phyloP scores from a whole-genome alignment of 2,113 vertebrate genomes.

The Tangachromis dhanisi region DNA sequence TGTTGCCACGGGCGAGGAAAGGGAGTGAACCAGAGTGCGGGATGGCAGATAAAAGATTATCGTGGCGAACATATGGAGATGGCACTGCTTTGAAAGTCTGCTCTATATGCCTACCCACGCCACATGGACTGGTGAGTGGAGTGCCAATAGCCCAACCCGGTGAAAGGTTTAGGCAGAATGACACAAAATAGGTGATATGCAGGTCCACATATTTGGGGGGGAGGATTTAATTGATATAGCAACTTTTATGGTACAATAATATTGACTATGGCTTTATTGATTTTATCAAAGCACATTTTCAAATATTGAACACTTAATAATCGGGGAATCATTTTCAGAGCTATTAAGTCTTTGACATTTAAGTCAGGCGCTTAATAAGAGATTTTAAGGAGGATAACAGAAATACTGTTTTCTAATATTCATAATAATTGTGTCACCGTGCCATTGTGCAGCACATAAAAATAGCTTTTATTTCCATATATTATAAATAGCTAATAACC shows the following conservation, averaged over 20 bases:
- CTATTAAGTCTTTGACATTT: neutral
- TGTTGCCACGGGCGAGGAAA: conserved; percentile 91
- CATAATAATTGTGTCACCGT: neutral
- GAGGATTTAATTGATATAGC: neutral
- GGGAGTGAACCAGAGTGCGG: conserved; percentile 77
- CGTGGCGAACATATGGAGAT: conserved; percentile 86
- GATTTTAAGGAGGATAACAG: neutral
- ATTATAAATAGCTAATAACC: neutral
- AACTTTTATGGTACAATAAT: neutral
- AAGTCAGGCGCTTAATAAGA: neutral
- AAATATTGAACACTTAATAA: neutral
- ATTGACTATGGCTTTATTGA: neutral
- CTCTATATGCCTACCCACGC: conserved; percentile 69
- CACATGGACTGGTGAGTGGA: conserved; percentile 35
- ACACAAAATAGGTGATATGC: neutral
- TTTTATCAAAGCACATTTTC: neutral
- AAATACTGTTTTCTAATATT: neutral
- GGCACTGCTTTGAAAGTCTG: conserved; percentile 82
- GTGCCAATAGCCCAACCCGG: conserved; percentile 19
- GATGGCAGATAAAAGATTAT: conserved; percentile 89
- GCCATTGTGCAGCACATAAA: neutral
- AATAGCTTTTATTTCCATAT: neutral
- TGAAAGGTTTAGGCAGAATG: neutral
- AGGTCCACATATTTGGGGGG: neutral
- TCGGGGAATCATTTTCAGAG: neutral